Evolutionary conservation across 2,113 vertebrate species (phyloP), one percentile per base, ranked within the genome.

Genomic region (Nettapus auritus): DNA sequence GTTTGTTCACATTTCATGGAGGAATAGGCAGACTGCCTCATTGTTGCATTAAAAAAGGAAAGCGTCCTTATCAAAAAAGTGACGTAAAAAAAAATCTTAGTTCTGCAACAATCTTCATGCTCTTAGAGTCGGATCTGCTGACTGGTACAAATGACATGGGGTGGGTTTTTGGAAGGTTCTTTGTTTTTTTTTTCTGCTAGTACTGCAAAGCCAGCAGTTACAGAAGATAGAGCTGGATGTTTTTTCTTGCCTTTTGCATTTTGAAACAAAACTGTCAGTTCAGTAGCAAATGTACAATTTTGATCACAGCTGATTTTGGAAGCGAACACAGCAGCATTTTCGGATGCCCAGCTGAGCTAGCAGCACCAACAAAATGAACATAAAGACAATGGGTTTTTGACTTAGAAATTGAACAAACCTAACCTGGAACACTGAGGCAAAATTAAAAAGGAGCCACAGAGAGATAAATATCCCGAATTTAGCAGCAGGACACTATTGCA

Each of bases 381-480:
- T 36, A 66, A 88, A 56, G 86, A 73, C 52, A 84, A 66, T 6
- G 29, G 15, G 63, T 73, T 73, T 86, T 59, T 42, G 56, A 36
- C 75, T 90, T 78, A 8, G 1, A 82, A 70, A 31, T 44, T 91
- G 89, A 88, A 83, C 77, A 92, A 87, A 63, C 1, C 4, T 80
- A 87, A 85, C 84, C 71, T 93, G 84, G 44, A 80, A 78, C 84
- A 14, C 29, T 85, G 75, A 88, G 75, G 91, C 42, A 62, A 80
- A 80, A 78, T 73, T 81, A 71, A 88, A 59, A 29, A 44, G 82
- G 56, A 87, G n/a, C 75, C 66, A 46, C 21, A 62, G 70, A 64
- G 93, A 94, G 87, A 92, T 82, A 93, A 95, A 93, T 87, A 82
- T 28, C 89, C 81, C 68, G 56, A 91, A 77, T 94, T 82, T 90